Conservation (phyloP, 2,797 vertebrate genomes). For the Manis javanica region DNA sequence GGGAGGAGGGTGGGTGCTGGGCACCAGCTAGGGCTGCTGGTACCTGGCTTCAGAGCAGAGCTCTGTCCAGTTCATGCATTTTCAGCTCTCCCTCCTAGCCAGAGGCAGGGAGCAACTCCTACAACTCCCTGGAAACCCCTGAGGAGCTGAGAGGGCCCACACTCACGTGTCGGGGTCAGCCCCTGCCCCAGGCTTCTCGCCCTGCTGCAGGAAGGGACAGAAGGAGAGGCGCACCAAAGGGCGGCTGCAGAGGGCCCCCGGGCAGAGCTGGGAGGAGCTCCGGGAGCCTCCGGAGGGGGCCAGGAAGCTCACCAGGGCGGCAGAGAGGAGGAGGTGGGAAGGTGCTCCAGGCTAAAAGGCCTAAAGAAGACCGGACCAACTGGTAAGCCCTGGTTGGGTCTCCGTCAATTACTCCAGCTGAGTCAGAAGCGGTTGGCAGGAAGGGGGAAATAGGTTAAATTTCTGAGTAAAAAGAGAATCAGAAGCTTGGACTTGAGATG, state of each 20-base stretch:
- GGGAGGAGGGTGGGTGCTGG: not conserved
- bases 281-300: not conserved
- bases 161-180: not conserved
- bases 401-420: not conserved
- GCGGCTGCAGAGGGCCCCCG: not conserved
- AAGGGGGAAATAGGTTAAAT: not conserved
- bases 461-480: not conserved
- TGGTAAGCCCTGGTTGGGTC: fast-evolving
- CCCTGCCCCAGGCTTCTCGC: not conserved
- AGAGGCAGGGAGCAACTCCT: not conserved
- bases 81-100: not conserved
- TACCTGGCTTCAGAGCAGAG: not conserved
- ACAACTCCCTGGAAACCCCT: not conserved
- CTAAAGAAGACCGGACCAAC: not conserved
- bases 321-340: not conserved
- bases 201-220: not conserved
- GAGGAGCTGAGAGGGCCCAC: not conserved
- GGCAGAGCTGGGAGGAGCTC: not conserved
- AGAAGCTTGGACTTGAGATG: not conserved
- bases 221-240: not conserved
- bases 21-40: not conserved
- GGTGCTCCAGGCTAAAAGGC: not conserved
- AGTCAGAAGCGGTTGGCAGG: not conserved
- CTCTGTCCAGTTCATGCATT: not conserved
- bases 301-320: not conserved